Evolutionary conservation across 2,797 vertebrate genomes (phyloP), one percentile per base, ranked within the genome.

Genomic region (Mus minutoides): DNA sequence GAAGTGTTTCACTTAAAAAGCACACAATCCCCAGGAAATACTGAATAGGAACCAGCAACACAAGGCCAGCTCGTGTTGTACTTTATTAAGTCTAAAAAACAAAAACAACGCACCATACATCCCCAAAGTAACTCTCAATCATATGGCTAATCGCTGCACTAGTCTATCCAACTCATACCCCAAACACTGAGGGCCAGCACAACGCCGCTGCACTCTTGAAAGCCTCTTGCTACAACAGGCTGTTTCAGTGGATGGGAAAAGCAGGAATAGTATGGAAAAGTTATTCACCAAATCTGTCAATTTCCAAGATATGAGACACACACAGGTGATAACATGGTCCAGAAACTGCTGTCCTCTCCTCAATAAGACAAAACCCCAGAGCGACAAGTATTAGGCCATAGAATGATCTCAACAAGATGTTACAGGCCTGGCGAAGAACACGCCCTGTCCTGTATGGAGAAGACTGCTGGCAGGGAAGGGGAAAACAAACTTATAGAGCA

Each of bases 51-150:
- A 97, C 94, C 95, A 96, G 96, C 97, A 97, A 96, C 98, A 98
- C 98, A 98, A 98, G 98, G 94, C 98, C 99, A 98, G 98, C 99
- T 98, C 98, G 98, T 97, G 98, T 94, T 97, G 87, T 86, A 87
- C 87, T 95, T 98, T 97, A 97, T 97, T 95, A 98, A 97, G 97
- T 97, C 97, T 97, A 94, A 93, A 98, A 97, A 96, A 96, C 95
- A 79, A 90, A 16, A 73, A 21, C 77, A 77, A 62, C 11, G 73
- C 75, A 56, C 82, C 97, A 94, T 80, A 76, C 94, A 88, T 46
- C 96, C 96, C 67, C 88, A 87, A 43, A 31, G 0, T 17, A 52
- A 87, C 82, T 89, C 96, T 86, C 91, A 10, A 26, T 21, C 91
- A 46, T 46, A 29, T 0, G 17, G 88, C 94, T 60, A 29, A 82